Evolutionary conservation across 2,113 vertebrate genomes (phyloP).

Genomic region (Chaenocephalus aceratus): DNA sequence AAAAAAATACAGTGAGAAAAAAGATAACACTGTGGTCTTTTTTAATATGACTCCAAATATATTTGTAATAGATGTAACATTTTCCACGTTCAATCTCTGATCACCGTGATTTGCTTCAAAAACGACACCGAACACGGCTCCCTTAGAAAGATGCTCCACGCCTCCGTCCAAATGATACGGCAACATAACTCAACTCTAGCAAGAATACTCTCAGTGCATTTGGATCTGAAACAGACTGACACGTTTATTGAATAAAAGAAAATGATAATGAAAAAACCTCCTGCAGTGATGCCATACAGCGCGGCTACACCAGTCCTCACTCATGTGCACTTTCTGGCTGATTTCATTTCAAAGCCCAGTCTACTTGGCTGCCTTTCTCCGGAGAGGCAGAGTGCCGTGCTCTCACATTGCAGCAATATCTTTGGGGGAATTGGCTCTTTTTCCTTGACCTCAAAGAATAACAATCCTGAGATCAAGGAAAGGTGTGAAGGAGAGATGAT

Average conservation of each 20-base stretch:
- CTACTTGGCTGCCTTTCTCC: slow-evolving; percentile 9
- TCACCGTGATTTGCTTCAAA: too few relatives aligned
- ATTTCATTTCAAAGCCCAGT: slow-evolving; percentile 28
- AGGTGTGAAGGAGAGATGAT: too few relatives aligned
- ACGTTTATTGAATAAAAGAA: slow-evolving; percentile 44
- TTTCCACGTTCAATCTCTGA: neutral
- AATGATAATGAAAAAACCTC: slow-evolving; percentile 26
- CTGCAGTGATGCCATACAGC: slow-evolving; percentile 36
- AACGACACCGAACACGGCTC: too few relatives aligned
- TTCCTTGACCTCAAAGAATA: too few relatives aligned
- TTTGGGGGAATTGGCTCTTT: neutral
- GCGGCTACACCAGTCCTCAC: slow-evolving; percentile 4
- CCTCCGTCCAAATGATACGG: neutral
- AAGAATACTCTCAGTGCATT: neutral
- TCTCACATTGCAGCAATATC: slow-evolving; percentile 30
- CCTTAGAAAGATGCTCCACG: neutral
- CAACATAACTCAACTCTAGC: slow-evolving; percentile 11
- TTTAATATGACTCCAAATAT: neutral
- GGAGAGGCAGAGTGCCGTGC: slow-evolving; percentile 34
- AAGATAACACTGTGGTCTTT: neutral
- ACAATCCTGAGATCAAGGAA: too few relatives aligned
- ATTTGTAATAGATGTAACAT: neutral
- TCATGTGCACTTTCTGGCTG: slow-evolving; percentile 10
- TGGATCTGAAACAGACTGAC: slow-evolving; percentile 28
- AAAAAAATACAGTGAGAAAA: neutral